These are phyloP conservation scores for Lampris incognitus DNA, from an alignment of 2,113 vertebrate species.

Conservation along the genomic window DNA sequence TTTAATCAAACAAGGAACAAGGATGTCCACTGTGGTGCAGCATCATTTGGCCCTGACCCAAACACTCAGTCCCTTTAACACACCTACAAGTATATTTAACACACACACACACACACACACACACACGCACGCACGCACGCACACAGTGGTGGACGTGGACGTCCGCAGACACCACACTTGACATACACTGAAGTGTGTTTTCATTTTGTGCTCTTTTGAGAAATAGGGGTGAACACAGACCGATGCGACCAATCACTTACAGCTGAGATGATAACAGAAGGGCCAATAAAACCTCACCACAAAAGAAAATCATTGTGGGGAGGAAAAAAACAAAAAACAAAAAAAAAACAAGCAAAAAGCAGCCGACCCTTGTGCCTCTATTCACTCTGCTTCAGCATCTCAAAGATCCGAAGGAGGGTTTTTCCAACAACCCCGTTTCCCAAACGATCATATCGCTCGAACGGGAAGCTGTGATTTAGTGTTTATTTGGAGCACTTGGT, in stretches of 20 bases:
- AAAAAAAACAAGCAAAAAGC: no score
- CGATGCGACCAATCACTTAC: no score
- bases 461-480: not conserved
- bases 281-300: no score
- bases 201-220: not conserved
- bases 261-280: no score
- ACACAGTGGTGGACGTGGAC: not conserved
- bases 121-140: not conserved
- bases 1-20: not conserved
- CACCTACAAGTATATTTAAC: not conserved
- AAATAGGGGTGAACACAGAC: no score
- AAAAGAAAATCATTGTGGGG: no score
- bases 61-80: not conserved
- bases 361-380: no score
- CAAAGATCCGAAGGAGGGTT: no score
- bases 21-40: not conserved
- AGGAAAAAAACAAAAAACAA: no score
- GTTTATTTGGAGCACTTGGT: not conserved
- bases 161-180: not conserved
- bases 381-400: no score
- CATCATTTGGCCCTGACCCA: slow-evolving; percentile 4
- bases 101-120: not conserved
- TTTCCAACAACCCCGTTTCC: no score
- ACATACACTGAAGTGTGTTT: not conserved
- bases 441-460: no score